These are phyloP conservation scores for Heliconius aoede DNA, from an alignment of 2,888 invertebrate genomes.

Conservation along the genomic window DNA sequence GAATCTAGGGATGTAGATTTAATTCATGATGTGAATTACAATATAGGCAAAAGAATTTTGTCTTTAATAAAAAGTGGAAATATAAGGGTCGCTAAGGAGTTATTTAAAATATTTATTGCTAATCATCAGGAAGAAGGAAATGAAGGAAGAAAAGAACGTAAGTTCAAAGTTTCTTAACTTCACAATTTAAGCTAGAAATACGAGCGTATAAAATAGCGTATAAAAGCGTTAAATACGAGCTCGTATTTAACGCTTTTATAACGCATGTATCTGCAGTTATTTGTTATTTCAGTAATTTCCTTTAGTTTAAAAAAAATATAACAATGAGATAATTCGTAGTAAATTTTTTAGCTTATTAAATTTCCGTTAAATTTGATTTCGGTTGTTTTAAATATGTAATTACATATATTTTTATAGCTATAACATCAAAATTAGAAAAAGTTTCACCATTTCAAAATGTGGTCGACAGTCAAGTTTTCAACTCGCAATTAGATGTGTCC, in stretches of 20 bases:
- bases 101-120: conserved; percentile 63
- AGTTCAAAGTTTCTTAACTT: neutral
- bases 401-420: neutral
- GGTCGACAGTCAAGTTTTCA: conserved; percentile 48
- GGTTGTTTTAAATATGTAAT: too few species aligned
- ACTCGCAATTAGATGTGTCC: conserved; percentile 35
- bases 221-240: too few species aligned
- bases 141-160: conserved; percentile 31
- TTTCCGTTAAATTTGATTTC: too few species aligned
- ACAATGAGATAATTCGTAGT: too few species aligned
- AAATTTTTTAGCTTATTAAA: too few species aligned
- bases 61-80: conserved; percentile 64
- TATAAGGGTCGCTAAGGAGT: conserved; percentile 63
- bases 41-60: conserved; percentile 65
- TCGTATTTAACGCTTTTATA: too few species aligned
- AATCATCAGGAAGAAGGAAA: conserved; percentile 50
- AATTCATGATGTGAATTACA: conserved; percentile 60
- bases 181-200: too few species aligned
- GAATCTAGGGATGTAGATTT: conserved; percentile 53
- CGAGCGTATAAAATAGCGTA: too few species aligned
- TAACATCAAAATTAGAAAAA: conserved; percentile 30
- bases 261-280: too few species aligned
- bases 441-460: conserved; percentile 48
- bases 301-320: too few species aligned
- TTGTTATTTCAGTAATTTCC: too few species aligned